Base-by-base conservation (phyloP, 2,113 vertebrate genomes). In the Hypocryptadius cinnamomeus region DNA sequence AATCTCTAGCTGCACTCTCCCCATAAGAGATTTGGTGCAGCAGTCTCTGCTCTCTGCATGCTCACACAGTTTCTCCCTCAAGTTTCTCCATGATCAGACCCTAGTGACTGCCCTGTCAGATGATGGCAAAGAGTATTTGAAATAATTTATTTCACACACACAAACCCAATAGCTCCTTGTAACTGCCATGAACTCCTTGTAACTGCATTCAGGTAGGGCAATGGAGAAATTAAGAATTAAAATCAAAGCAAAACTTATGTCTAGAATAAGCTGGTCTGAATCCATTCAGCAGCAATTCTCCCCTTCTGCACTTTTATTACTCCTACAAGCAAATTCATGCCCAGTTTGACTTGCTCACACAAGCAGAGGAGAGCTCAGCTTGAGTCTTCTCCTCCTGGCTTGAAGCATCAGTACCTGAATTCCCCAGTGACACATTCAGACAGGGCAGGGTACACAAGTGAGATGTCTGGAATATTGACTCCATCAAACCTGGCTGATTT, bases 21-120 rank as follows among this genome's bases (percentile, higher is more conserved):
- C 25, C 0, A 0, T 33, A 82, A 76, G 47, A 63, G 63, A 66
- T 51, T 33, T 0, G 0, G 30, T 23, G 70, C 6, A 10, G 50
- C 66, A 81, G 33, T 11, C 56, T 86, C 60, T 44, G 69, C 47
- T 87, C 53, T 42, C 48, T 31, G 40, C 24, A 10, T 0, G 1
- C 40, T 90, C 85, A 65, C n/a, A 50, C 18, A 22, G 57, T 42
- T 93, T 85, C 51, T 77, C 60, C 54, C 68, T 64, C 79, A 84
- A 88, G 79, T 8, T 51, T 79, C 81, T 85, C 78, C 64, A 35
- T 70, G 79, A 61, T 31, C 74, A 83, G 59, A 66, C 23, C 28
- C 74, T 35, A 42, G 37, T 25, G 42, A 69, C 30, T 63, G n/a
- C 39, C 44, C 51, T 42, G 65, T 37, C 66, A 89, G 64, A 50